A percentile compares a stretch with the other conserved stretches of the same genome.
These are phyloP conservation scores for Bombus waltoni DNA, from an alignment of 1,140 invertebrate genomes.

Conservation along the genomic window DNA sequence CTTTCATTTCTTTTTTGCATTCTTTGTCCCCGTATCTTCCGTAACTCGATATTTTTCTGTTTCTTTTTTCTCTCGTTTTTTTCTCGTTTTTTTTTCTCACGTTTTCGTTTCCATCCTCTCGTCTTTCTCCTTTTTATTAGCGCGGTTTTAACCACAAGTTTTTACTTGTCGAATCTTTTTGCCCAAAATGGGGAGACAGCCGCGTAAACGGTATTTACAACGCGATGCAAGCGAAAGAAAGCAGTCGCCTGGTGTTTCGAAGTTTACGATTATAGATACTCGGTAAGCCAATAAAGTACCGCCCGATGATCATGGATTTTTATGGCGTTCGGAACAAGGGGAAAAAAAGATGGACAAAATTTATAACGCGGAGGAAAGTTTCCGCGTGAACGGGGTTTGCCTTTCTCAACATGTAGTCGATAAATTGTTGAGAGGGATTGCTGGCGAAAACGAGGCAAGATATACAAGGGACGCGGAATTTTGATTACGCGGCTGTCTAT, in stretches of 20 bases:
- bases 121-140: not conserved
- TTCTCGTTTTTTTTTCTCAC: not conserved
- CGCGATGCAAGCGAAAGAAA: constrained; percentile 6
- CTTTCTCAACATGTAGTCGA: not conserved
- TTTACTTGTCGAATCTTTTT: not conserved
- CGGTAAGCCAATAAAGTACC: not conserved
- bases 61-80: not conserved
- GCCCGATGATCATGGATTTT: not conserved
- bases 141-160: not conserved
- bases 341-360: not conserved
- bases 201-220: constrained; percentile 51
- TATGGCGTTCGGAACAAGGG: not conserved
- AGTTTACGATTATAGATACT: not conserved
- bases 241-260: constrained; percentile 25
- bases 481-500: not conserved
- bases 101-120: not conserved
- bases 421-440: not conserved
- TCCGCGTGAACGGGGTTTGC: not conserved
- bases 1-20: not conserved
- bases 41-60: not conserved
- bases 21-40: not conserved
- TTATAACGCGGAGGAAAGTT: not conserved
- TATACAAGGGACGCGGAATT: not conserved
- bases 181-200: constrained; percentile 31
- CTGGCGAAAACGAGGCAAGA: not conserved